Evolutionary conservation across 37 sponge, comb jelly and placozoan species (phyloP), one percentile per base, ranked within the genome.

Genomic region (Sycon ciliatum): DNA sequence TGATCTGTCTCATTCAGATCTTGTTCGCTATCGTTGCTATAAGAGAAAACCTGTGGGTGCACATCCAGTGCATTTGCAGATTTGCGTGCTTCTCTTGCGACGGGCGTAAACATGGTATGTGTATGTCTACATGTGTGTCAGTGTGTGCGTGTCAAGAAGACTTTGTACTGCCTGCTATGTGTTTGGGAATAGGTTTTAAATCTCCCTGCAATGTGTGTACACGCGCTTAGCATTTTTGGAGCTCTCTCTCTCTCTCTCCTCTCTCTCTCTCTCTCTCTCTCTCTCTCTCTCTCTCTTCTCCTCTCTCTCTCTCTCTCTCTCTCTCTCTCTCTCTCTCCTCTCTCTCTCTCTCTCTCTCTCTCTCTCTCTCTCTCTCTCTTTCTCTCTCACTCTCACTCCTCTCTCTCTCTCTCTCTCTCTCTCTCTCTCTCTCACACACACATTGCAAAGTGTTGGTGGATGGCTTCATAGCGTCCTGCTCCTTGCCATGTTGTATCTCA

Each of bases 371-470:
- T 74, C 36, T 68, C 67, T 35, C 53, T 49, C 33, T 33, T 11
- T 63, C 46, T 67, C 80, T 79, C 60, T 74, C 3, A 64, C 87
- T 39, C n/a, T n/a, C n/a, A n/a, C n/a, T n/a, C n/a, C n/a, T n/a
- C n/a, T n/a, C n/a, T n/a, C n/a, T n/a, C n/a, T n/a, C n/a, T n/a
- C n/a, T n/a, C n/a, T n/a, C n/a, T n/a, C n/a, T n/a, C n/a, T n/a
- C n/a, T n/a, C n/a, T n/a, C n/a, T n/a, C n/a, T n/a, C n/a, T n/a
- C n/a, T n/a, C n/a, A n/a, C n/a, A n/a, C n/a, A n/a, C n/a, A n/a
- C n/a, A n/a, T n/a, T n/a, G n/a, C n/a, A n/a, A n/a, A n/a, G n/a
- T n/a, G n/a, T n/a, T n/a, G n/a, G n/a, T n/a, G n/a, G n/a, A n/a
- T n/a, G n/a, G n/a, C n/a, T n/a, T n/a, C n/a, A n/a, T n/a, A n/a